Evolutionary conservation across 2,888 invertebrate species (phyloP), one percentile per base, ranked within the genome.

Genomic region (Aporophyla lueneburgensis): DNA sequence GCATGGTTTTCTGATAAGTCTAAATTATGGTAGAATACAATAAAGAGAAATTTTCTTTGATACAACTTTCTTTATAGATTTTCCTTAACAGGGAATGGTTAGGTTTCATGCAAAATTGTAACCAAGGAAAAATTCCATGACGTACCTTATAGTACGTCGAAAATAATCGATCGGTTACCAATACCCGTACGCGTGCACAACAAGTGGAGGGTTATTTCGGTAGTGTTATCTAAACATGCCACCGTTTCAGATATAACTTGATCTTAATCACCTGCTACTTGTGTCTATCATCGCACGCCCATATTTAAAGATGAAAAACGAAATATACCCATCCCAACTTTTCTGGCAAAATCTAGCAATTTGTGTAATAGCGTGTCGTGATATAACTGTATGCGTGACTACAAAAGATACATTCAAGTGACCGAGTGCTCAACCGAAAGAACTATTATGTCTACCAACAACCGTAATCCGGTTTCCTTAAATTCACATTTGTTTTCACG

Each of bases 171-270:
- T 92, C 86, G 86, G 69, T 78, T 82, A 87, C 88, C 87, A 88
- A 89, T 89, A 89, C 83, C 85, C 85, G 88, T 88, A 87, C 84
- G 87, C 79, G 88, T 88, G 88, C 84, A 82, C 74, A 90, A 91
- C 91, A 90, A 91, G 90, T 90, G 88, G 84, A 71, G 71, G 87
- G 88, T 90, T 93, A 93, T 93, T 93, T 93, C 80, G 87, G 89
- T 89, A 85, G 78, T 83, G 79, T 90, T 93, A 91, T 91, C 90
- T 90, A 92, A 91, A 93, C 92, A 91, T 84, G 84, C 85, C 82
- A 79, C 86, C 77, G 79, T 84, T 81, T 84, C 74, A 78, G 80
- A 81, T 83, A 88, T 87, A 80, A 83, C 80, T 86, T 88, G 90
- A 89, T 90, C 78, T 80, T 89, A 87, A 89, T 91, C 89, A 89